Evolutionary conservation across 2,113 vertebrate genomes (phyloP).

Genomic region (Campylomormyrus tamandua): DNA sequence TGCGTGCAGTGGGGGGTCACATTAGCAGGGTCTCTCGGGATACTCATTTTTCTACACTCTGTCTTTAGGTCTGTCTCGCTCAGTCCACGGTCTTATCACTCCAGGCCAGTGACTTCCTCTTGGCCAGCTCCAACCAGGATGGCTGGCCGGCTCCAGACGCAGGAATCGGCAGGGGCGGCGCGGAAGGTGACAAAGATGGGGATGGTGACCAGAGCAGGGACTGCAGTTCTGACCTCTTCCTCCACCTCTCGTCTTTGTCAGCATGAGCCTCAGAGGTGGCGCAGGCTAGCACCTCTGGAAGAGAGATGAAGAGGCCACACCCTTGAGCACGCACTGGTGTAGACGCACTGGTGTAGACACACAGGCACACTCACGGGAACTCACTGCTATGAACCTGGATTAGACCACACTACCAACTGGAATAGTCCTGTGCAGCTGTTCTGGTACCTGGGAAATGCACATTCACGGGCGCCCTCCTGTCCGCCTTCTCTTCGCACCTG

Average conservation of each 20-base stretch:
- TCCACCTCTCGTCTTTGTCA: constrained; percentile 53
- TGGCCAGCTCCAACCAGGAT: constrained; percentile 93
- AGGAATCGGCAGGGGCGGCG: constrained; percentile 44
- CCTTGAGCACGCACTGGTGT: constrained; percentile 26
- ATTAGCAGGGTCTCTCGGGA: neutral
- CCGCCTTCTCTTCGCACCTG: constrained; percentile 7
- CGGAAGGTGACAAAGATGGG: constrained; percentile 36
- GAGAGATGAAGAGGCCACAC: constrained; percentile 8
- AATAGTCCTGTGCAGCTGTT: neutral
- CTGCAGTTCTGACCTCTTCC: constrained; percentile 45
- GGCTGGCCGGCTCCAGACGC: constrained; percentile 63
- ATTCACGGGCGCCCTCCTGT: neutral
- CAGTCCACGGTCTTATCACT: constrained; percentile 76
- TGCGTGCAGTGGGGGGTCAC: neutral
- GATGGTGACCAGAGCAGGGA: constrained; percentile 22
- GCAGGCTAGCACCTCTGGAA: constrained; percentile 44
- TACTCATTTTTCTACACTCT: neutral
- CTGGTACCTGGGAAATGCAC: constrained; percentile 21
- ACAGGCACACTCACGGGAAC: constrained; percentile 20
- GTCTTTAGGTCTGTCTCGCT: neutral
- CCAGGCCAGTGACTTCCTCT: constrained; percentile 96
- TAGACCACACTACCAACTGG: constrained; percentile 16
- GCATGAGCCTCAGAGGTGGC: constrained; percentile 31
- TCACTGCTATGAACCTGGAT: neutral
- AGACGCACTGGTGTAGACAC: neutral